Percentiles rank a stretch among this genome's conserved stretches.
Conservation (phyloP, 2,113 vertebrate genomes). For the Dromaius novaehollandiae region DNA sequence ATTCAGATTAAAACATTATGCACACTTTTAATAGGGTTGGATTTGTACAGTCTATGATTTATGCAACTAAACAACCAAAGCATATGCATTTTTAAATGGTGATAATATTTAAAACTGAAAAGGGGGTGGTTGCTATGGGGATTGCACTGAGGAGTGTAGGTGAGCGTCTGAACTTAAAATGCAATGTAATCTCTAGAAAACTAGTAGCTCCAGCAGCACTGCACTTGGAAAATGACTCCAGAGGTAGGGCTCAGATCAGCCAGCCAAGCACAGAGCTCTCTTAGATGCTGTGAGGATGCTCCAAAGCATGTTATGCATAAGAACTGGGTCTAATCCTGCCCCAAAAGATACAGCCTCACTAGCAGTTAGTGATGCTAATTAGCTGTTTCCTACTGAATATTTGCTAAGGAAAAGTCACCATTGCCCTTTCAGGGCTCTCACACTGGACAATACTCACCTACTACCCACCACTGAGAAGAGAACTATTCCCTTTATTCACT, state of each 20-base stretch:
- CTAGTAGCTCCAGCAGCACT: neutral
- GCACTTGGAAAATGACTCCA: fast-evolving
- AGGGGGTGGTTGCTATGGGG: neutral
- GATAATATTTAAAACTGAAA: neutral
- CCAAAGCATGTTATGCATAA: fast-evolving
- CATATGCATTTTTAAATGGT: neutral
- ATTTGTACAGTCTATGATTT: neutral
- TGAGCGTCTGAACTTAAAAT: neutral
- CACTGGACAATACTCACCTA: neutral
- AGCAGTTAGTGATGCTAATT: neutral
- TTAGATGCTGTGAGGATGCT: neutral
- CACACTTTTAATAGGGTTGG: neutral
- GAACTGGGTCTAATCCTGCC: neutral
- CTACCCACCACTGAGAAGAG: neutral
- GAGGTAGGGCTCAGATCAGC: fast-evolving
- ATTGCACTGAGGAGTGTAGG: neutral
- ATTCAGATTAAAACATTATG: neutral
- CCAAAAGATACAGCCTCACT: neutral
- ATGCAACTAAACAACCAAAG: neutral
- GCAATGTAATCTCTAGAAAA: neutral
- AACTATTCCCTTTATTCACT: neutral
- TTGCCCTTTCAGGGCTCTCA: neutral
- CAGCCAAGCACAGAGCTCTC: neutral
- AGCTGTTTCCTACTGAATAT: neutral
- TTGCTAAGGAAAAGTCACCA: neutral